These are phyloP conservation scores for Catocala fraxini DNA, from an alignment of 2,888 invertebrate species.

Conservation along the genomic window DNA sequence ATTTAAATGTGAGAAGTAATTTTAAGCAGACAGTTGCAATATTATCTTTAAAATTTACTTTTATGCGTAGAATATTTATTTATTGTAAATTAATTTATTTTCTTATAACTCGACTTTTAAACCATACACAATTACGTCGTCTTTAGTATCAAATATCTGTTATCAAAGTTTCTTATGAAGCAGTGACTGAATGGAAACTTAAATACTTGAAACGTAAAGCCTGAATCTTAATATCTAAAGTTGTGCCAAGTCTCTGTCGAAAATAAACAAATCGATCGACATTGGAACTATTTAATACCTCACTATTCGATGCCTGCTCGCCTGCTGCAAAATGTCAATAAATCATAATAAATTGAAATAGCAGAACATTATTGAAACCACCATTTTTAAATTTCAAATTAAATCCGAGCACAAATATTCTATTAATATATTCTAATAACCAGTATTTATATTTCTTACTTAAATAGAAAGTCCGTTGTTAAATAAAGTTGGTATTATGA, in stretches of 20 bases:
- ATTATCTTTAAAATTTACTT: too few relatives aligned
- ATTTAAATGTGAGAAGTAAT: too few relatives aligned
- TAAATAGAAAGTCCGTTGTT: slow-evolving; percentile 29
- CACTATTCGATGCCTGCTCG: not conserved
- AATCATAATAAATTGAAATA: slow-evolving; percentile 5
- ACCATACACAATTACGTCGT: too few relatives aligned
- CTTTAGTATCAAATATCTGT: too few relatives aligned
- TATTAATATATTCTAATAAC: slow-evolving; percentile 8
- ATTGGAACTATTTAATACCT: not conserved
- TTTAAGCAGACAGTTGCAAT: too few relatives aligned
- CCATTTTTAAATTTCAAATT: slow-evolving; percentile 14
- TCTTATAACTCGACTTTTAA: too few relatives aligned
- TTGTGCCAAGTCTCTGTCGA: not conserved
- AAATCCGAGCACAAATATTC: slow-evolving; percentile 25
- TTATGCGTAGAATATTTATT: too few relatives aligned
- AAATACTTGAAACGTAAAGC: too few relatives aligned
- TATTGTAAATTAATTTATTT: too few relatives aligned
- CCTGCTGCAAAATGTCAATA: not conserved
- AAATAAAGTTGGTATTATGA: slow-evolving; percentile 16
- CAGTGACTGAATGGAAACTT: too few relatives aligned
- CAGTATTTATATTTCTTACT: slow-evolving; percentile 26
- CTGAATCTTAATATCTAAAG: too few relatives aligned
- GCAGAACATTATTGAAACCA: not conserved
- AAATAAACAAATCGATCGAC: not conserved
- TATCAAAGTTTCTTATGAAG: too few relatives aligned